Evolutionary conservation across 2,113 vertebrate genomes (phyloP).

Genomic region (Gracilinanus agilis): DNA sequence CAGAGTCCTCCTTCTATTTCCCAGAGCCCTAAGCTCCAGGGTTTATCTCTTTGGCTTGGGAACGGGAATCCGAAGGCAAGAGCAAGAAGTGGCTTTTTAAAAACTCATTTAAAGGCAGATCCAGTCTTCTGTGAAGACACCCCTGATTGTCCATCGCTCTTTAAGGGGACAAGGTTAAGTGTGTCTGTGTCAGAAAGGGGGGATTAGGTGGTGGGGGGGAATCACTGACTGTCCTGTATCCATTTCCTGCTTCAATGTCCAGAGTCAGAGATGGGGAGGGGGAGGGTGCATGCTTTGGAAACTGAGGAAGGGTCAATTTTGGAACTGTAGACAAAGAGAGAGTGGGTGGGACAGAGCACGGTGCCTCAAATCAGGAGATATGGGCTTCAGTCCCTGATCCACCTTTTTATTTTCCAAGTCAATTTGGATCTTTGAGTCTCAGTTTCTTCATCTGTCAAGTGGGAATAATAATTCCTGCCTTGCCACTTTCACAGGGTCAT

Average conservation of each 20-base stretch:
- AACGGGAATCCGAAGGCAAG: constrained; percentile 78
- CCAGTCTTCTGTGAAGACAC: constrained; percentile 81
- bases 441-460: neutral
- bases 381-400: neutral
- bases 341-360: neutral
- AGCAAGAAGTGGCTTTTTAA: constrained; percentile 76
- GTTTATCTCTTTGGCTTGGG: constrained; percentile 75
- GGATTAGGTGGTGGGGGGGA: constrained; percentile 77
- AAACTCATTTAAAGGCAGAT: constrained; percentile 82
- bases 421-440: neutral
- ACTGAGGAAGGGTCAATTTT: neutral
- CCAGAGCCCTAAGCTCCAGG: neutral
- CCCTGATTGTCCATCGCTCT: constrained; percentile 79
- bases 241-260: constrained; percentile 77
- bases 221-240: constrained; percentile 76
- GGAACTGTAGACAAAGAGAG: neutral
- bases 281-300: neutral
- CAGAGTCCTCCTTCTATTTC: constrained; percentile 69
- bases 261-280: neutral
- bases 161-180: constrained; percentile 81
- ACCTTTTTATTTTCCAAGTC: neutral
- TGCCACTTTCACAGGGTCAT: neutral
- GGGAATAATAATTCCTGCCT: neutral
- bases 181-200: constrained; percentile 79
- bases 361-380: neutral